Evolutionary conservation across 2,888 invertebrate species (phyloP), one percentile per base, ranked within the genome.

Genomic region (Philereme transversata): DNA sequence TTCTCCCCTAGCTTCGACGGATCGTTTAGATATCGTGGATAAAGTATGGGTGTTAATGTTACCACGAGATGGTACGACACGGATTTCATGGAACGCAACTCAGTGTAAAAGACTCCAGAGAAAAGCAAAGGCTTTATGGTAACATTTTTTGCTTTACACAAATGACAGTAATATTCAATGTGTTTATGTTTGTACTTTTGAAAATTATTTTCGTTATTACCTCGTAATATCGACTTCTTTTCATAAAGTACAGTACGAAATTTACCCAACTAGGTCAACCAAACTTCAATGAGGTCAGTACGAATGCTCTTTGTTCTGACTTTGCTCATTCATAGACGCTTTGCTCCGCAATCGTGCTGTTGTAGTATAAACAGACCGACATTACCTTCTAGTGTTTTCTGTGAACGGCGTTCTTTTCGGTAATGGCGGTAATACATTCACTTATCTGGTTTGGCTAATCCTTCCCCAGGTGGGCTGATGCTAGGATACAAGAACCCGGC

Each of bases 381-480:
- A 64, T 68, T 82, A 78, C 76, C 76, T 79, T 73, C 76, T 65
- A 79, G 77, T 78, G 75, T 79, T 84, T 83, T 78, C 78, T 78
- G 76, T 73, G 73, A 76, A 83, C 81, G 76, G 74, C 76, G 72
- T 85, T 86, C 82, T 86, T 89, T 86, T 65, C 70, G 70, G 72
- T 81, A 84, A 86, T 82, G 81, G 82, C 72, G 72, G 84, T 77
- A 84, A 88, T 88, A 89, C 81, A 87, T 88, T 85, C 81, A 77
- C 80, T 86, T 89, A 89, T 90, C 90, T 85, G 72, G 70, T 73
- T 72, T 74, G 75, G 77, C 77, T 82, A 84, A 85, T 83, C 86
- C 83, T 82, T 83, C 82, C 86, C 83, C 86, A 86, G 87, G 86
- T 86, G 86, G 77, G 78, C 79, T 86, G 86, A 83, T 82, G 81